phyloP scores from a whole-genome alignment of 2,888 invertebrate genomes.

The Athripsodes cinereus region DNA sequence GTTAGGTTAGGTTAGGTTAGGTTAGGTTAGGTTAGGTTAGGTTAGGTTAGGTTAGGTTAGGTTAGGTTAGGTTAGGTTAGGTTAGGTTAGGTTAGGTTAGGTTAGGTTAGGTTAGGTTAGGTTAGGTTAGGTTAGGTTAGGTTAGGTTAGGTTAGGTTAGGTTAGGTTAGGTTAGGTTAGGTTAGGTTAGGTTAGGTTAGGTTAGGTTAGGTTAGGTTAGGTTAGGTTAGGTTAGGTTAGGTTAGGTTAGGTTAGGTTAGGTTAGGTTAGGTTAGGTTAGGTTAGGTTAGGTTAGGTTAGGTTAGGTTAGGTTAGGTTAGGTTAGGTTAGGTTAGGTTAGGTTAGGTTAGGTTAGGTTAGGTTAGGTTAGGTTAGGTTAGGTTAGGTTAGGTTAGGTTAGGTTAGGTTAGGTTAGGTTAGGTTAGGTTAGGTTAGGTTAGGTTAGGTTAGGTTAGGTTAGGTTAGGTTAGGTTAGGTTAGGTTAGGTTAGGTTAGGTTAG shows the following conservation, averaged over 20 bases:
- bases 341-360: slow-evolving; percentile 11
- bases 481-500: slow-evolving; percentile 22
- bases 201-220: slow-evolving; percentile 11
- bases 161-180: slow-evolving; percentile 9
- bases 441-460: slow-evolving; percentile 24
- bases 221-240: slow-evolving; percentile 9
- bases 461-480: slow-evolving; percentile 21
- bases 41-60: slow-evolving; percentile 20
- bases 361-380: slow-evolving; percentile 18
- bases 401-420: slow-evolving; percentile 22
- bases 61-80: slow-evolving; percentile 5
- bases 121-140: slow-evolving; percentile 4
- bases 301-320: slow-evolving; percentile 10
- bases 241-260: slow-evolving; percentile 11
- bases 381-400: slow-evolving; percentile 27
- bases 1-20: slow-evolving; percentile 19
- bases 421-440: slow-evolving; percentile 20
- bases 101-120: slow-evolving; percentile 5
- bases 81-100: neutral
- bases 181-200: slow-evolving; percentile 11
- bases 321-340: slow-evolving; percentile 11
- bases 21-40: slow-evolving; percentile 22
- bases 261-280: slow-evolving; percentile 11
- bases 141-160: slow-evolving; percentile 11
- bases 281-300: slow-evolving; percentile 11